Conservation (phyloP, 2,113 vertebrate genomes). For the Patagioenas fasciata region DNA sequence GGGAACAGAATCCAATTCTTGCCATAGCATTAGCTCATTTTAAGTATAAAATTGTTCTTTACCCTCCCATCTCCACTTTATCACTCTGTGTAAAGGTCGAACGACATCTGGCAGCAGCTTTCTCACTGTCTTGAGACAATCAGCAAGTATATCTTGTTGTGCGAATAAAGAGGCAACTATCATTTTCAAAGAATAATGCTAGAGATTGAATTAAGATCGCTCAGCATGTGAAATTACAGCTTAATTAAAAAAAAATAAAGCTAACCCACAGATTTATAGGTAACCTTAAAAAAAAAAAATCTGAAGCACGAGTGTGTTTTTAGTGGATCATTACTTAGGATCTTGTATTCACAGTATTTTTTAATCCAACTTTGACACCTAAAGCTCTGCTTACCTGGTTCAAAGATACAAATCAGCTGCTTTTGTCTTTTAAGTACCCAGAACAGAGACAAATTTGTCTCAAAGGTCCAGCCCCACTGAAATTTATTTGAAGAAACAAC, state of each 20-base stretch:
- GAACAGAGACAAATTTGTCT: background rate
- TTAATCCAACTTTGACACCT: background rate
- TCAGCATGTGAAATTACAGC: background rate
- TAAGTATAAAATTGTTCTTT: background rate
- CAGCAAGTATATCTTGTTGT: background rate
- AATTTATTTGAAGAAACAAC: background rate
- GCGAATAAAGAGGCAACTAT: background rate
- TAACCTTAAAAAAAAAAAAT: background rate
- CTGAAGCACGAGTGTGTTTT: background rate
- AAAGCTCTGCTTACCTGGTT: background rate
- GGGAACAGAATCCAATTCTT: background rate
- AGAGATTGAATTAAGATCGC: fast-evolving
- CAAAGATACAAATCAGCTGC: background rate
- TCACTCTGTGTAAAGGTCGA: background rate
- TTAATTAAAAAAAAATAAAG: background rate
- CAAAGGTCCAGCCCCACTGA: background rate
- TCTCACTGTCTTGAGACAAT: background rate
- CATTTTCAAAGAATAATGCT: background rate
- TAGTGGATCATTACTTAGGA: background rate
- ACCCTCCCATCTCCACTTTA: background rate
- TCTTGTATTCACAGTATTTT: background rate
- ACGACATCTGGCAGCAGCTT: background rate
- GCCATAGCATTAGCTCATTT: background rate
- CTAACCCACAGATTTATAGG: background rate
- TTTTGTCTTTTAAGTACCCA: background rate